phyloP scores from a whole-genome alignment of 1,140 invertebrate genomes.

The Macrosteles quadrilineatus region DNA sequence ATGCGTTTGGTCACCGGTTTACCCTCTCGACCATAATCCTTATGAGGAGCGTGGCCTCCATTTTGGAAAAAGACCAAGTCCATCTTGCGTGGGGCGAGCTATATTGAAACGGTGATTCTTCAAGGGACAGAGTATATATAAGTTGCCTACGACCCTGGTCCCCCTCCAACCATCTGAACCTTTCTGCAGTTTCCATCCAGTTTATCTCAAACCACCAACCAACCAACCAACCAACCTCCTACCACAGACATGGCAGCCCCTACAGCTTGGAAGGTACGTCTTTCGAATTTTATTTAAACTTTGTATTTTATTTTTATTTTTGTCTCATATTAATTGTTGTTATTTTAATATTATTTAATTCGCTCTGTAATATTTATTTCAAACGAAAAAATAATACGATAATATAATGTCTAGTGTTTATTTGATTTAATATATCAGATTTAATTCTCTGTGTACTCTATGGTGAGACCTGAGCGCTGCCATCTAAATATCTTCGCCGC shows the following conservation, averaged over 20 bases:
- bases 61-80: conserved; percentile 9
- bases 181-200: conserved; percentile 1
- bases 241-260: neutral
- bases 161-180: neutral
- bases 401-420: too few species aligned
- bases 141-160: neutral
- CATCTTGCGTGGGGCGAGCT: conserved; percentile 9
- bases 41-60: neutral
- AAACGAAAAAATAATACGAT: too few species aligned
- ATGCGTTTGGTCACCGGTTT: neutral
- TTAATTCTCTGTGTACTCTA: too few species aligned
- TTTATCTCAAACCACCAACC: neutral
- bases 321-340: neutral
- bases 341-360: neutral
- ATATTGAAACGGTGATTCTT: neutral
- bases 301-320: neutral
- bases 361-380: too few species aligned
- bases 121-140: neutral
- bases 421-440: too few species aligned
- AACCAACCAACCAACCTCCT: neutral
- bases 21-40: neutral
- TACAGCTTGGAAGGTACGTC: neutral
- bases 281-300: neutral
- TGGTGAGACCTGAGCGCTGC: too few species aligned
- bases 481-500: too few species aligned